A percentile compares a stretch with the other conserved stretches of the same genome.
phyloP scores from a whole-genome alignment of 2,797 vertebrate genomes.

The Lepus oiostolus region DNA sequence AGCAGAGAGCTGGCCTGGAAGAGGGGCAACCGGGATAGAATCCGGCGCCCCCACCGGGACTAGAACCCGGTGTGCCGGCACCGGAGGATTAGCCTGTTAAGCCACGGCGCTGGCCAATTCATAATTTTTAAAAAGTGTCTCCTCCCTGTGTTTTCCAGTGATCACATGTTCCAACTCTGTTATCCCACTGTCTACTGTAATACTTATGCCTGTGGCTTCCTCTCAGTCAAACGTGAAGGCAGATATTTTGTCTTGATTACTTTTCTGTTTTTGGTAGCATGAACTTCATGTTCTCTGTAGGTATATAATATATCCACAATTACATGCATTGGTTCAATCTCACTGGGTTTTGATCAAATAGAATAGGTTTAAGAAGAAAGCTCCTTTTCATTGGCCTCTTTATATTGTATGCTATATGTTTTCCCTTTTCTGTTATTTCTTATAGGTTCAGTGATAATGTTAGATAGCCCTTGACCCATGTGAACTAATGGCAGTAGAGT shows the following conservation, averaged over 20 bases:
- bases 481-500: slow-evolving; percentile 49
- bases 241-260: background rate
- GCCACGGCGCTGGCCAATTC: background rate
- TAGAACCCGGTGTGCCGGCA: no score
- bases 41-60: no score
- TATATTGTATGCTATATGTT: background rate
- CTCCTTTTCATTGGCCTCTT: background rate
- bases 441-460: background rate
- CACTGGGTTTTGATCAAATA: slow-evolving; percentile 52
- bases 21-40: no score
- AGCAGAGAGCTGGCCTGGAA: no score
- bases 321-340: background rate
- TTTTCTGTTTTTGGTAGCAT: slow-evolving; percentile 12
- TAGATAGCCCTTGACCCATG: slow-evolving; percentile 53
- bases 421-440: slow-evolving; percentile 6
- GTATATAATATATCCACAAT: background rate
- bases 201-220: background rate
- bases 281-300: background rate
- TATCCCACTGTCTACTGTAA: background rate
- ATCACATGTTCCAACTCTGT: background rate
- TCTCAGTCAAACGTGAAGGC: slow-evolving; percentile 11
- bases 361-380: background rate
- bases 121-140: background rate
- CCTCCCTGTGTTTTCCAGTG: background rate
- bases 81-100: no score